These are phyloP conservation scores for Grallaria varia DNA, from an alignment of 2,113 vertebrate genomes.

Conservation along the genomic window DNA sequence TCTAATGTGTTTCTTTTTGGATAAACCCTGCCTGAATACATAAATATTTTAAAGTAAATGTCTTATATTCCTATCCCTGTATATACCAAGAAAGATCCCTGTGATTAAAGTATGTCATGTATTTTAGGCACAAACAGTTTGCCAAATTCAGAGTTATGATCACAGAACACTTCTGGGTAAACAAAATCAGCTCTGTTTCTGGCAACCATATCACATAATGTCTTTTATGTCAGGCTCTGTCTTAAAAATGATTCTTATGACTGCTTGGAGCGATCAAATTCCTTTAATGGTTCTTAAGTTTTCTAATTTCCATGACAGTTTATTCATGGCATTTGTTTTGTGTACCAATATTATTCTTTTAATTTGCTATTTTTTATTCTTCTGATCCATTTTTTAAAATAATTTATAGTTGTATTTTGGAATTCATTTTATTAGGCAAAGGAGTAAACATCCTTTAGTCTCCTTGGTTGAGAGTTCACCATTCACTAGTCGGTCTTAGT, in stretches of 20 bases:
- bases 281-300: slow-evolving; percentile 36
- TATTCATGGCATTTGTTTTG: neutral
- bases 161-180: neutral
- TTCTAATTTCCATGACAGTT: slow-evolving; percentile 16
- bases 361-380: slow-evolving; percentile 8
- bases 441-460: neutral
- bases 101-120: neutral
- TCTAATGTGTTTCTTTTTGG: neutral
- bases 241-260: slow-evolving; percentile 29
- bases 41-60: neutral
- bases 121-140: slow-evolving; percentile 1
- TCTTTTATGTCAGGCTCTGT: slow-evolving; percentile 20
- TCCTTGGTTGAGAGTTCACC: neutral
- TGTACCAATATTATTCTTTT: neutral
- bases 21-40: neutral
- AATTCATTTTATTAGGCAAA: neutral
- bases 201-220: neutral
- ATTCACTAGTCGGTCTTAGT: neutral
- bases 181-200: slow-evolving; percentile 39
- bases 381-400: neutral
- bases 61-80: neutral
- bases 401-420: neutral
- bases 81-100: neutral
- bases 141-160: slow-evolving; percentile 36
- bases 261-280: slow-evolving; percentile 16